Conservation (phyloP, 2,888 invertebrate species). For the Andrena marginata region DNA sequence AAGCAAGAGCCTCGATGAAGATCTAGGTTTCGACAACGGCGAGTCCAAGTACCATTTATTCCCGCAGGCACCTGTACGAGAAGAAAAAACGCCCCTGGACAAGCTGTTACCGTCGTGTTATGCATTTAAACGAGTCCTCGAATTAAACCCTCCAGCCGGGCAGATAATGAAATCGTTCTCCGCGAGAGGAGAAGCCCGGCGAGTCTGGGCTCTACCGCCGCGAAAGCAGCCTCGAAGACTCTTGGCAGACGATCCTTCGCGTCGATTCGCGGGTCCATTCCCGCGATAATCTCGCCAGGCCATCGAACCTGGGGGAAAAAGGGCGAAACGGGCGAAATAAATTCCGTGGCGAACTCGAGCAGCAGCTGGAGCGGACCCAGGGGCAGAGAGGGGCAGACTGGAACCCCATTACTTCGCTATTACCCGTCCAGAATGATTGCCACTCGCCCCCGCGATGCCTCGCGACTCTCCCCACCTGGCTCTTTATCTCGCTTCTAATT, state of each 20-base stretch:
- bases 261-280: conserved; percentile 33
- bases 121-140: conserved; percentile 7
- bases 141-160: neutral
- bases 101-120: neutral
- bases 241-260: conserved; percentile 37
- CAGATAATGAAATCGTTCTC: conserved; percentile 27
- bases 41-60: neutral
- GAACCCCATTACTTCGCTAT: conserved; percentile 48
- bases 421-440: conserved; percentile 41
- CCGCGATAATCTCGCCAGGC: neutral
- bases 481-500: conserved; percentile 20
- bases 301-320: conserved; percentile 7
- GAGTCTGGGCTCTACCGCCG: neutral
- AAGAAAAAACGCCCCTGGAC: neutral
- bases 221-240: neutral
- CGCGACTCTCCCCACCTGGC: conserved; percentile 18
- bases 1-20: no score
- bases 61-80: neutral
- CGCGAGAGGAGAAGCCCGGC: neutral
- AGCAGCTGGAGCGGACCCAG: neutral
- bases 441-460: neutral
- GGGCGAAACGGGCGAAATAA: conserved; percentile 40
- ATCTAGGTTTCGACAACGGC: neutral
- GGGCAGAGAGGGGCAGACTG: neutral
- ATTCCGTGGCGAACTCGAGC: conserved; percentile 4